Conservation (phyloP, 2,888 invertebrate species). For the Drosophila merina region DNA sequence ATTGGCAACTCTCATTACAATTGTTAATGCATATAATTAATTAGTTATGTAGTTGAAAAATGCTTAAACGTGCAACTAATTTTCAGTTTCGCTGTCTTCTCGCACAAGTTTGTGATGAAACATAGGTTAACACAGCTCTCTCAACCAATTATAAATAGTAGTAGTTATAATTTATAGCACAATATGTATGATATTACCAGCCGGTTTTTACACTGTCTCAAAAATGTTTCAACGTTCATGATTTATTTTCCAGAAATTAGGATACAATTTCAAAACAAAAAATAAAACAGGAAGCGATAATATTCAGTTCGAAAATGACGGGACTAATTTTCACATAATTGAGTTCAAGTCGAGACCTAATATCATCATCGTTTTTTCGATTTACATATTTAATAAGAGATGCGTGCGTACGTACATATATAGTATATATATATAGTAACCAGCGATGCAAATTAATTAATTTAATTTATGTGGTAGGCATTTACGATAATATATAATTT, state of each 20-base stretch:
- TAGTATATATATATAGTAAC: constrained; percentile 51
- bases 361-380: constrained; percentile 59
- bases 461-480: constrained; percentile 49
- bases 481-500: constrained; percentile 64
- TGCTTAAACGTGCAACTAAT: constrained; percentile 55
- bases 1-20: constrained; percentile 70
- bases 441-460: constrained; percentile 47
- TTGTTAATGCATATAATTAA: constrained; percentile 56
- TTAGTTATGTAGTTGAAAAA: constrained; percentile 57
- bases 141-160: constrained; percentile 59
- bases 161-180: constrained; percentile 60
- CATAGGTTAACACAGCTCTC: constrained; percentile 38
- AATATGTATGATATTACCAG: constrained; percentile 49
- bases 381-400: constrained; percentile 46
- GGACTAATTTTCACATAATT: constrained; percentile 53
- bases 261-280: constrained; percentile 9
- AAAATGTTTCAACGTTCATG: constrained; percentile 24
- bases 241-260: constrained; percentile 13
- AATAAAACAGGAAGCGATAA: constrained; percentile 23
- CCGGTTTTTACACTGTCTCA: constrained; percentile 52
- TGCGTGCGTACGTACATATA: constrained; percentile 28
- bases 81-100: constrained; percentile 22
- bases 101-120: constrained; percentile 29
- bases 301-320: constrained; percentile 16
- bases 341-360: constrained; percentile 58